phyloP scores from a whole-genome alignment of 1,140 invertebrate genomes.

The Gryllus bimaculatus region DNA sequence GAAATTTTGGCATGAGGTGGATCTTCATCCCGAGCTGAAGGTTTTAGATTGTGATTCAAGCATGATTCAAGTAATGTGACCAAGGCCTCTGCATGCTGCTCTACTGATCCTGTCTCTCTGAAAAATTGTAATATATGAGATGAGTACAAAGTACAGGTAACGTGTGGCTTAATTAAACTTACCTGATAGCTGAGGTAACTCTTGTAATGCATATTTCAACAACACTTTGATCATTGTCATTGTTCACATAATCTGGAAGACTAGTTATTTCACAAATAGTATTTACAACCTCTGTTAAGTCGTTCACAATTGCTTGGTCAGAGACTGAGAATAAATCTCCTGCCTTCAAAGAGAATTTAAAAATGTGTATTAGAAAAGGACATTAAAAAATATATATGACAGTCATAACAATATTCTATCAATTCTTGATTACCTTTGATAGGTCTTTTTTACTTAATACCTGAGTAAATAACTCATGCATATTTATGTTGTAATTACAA shows the following conservation, averaged over 20 bases:
- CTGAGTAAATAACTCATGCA: slow-evolving; percentile 83
- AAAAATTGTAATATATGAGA: slow-evolving; percentile 24
- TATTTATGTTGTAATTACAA: slow-evolving; percentile 30
- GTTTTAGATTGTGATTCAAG: slow-evolving; percentile 77
- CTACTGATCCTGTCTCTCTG: slow-evolving; percentile 78
- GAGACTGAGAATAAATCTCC: slow-evolving; percentile 83
- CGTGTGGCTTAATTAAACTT: slow-evolving; percentile 21
- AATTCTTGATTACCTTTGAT: slow-evolving; percentile 45
- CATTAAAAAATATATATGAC: not conserved
- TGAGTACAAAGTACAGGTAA: not conserved
- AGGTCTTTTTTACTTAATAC: slow-evolving; percentile 78
- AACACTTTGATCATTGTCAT: slow-evolving; percentile 85
- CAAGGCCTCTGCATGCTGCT: slow-evolving; percentile 71
- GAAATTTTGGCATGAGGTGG: slow-evolving; percentile 93
- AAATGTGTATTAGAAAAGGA: not conserved
- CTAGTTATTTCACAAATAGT: slow-evolving; percentile 70
- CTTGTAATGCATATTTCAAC: slow-evolving; percentile 87
- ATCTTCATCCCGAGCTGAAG: slow-evolving; percentile 68
- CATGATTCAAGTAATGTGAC: slow-evolving; percentile 78
- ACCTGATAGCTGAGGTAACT: slow-evolving; percentile 75
- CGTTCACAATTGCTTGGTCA: slow-evolving; percentile 75
- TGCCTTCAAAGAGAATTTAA: slow-evolving; percentile 39
- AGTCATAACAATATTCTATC: not conserved
- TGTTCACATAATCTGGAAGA: slow-evolving; percentile 66
- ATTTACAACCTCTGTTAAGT: slow-evolving; percentile 72